Evolutionary conservation across 2,113 vertebrate genomes (phyloP).

Genomic region (Chiloscyllium plagiosum): DNA sequence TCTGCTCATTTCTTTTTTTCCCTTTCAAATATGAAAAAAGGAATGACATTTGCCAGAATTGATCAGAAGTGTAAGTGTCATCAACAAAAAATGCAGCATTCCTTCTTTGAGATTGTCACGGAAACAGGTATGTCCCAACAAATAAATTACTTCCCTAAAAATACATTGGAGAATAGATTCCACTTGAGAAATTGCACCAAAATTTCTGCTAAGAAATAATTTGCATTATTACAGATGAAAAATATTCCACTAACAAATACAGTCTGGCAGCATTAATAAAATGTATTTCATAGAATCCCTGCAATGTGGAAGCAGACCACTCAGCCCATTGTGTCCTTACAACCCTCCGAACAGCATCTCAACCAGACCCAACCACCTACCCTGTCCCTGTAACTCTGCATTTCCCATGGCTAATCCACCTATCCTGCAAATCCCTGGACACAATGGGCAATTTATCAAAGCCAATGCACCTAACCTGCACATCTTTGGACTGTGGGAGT

Average conservation of each 20-base stretch:
- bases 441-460: too few species aligned
- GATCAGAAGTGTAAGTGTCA: background rate
- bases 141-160: background rate
- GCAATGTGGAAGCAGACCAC: too few species aligned
- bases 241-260: background rate
- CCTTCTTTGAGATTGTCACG: background rate
- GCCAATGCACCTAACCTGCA: too few species aligned
- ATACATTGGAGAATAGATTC: background rate
- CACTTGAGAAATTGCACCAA: background rate
- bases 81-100: background rate
- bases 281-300: background rate
- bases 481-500: too few species aligned
- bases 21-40: conserved; percentile 29
- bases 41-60: background rate
- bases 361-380: too few species aligned
- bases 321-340: too few species aligned
- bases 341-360: too few species aligned
- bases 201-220: background rate
- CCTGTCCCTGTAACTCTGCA: too few species aligned
- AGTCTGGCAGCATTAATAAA: background rate
- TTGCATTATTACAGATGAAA: background rate
- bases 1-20: background rate
- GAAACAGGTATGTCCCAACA: conserved; percentile 2
- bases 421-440: too few species aligned
- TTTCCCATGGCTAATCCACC: too few species aligned